These are phyloP conservation scores for Gobius niger DNA, from an alignment of 2,113 vertebrate genomes.

Conservation along the genomic window DNA sequence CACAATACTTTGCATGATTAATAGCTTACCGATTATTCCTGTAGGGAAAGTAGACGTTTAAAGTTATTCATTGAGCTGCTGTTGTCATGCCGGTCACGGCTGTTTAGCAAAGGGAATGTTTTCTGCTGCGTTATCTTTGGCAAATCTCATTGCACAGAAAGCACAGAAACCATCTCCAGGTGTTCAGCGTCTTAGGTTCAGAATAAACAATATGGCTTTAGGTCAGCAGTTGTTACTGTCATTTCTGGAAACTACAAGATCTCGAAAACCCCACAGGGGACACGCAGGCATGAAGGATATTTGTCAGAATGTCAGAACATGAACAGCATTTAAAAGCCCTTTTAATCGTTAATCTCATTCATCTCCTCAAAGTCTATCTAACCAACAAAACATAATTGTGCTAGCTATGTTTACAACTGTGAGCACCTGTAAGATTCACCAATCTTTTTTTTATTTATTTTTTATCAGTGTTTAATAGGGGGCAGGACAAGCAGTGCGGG, in stretches of 20 bases:
- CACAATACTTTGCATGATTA: constrained; percentile 21
- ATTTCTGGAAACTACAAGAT: constrained; percentile 1
- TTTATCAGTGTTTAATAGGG: background rate
- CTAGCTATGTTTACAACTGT: too few relatives aligned
- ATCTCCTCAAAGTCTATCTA: too few relatives aligned
- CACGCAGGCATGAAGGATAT: background rate
- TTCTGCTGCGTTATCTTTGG: constrained; percentile 33
- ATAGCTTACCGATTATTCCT: constrained; percentile 51
- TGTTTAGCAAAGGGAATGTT: constrained; percentile 50
- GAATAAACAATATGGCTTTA: constrained; percentile 18
- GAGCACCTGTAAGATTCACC: background rate
- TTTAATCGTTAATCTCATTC: too few relatives aligned
- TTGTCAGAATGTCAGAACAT: background rate
- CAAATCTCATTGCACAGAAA: constrained; percentile 30
- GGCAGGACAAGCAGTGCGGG: background rate
- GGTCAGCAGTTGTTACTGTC: background rate
- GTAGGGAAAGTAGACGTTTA: constrained; percentile 38
- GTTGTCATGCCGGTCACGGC: constrained; percentile 55
- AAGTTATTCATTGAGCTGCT: constrained; percentile 65
- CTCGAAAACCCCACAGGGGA: background rate
- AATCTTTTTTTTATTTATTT: background rate
- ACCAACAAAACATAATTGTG: too few relatives aligned
- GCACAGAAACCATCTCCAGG: constrained; percentile 14
- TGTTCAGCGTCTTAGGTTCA: constrained; percentile 5
- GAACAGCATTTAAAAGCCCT: too few relatives aligned